Percentiles rank a stretch among this genome's conserved stretches.
Evolutionary conservation across 2,113 vertebrate species (phyloP).

Genomic region (Lamprotornis superbus): DNA sequence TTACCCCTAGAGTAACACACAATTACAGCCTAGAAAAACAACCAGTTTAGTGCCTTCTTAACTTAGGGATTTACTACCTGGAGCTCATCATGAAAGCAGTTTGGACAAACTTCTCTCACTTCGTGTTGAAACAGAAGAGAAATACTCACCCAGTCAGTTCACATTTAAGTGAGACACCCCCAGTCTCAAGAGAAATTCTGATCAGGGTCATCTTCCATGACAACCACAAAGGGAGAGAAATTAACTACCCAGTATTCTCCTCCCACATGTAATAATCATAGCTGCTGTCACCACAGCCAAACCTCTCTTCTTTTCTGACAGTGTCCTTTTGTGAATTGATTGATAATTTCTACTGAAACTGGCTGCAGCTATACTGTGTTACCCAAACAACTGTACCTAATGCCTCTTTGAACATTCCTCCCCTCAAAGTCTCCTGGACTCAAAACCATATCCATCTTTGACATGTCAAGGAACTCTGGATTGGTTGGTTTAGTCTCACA

Average conservation of each 20-base stretch:
- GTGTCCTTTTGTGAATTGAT: background rate
- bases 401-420: background rate
- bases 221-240: background rate
- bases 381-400: background rate
- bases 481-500: background rate
- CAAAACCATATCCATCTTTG: background rate
- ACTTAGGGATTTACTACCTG: background rate
- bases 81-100: background rate
- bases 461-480: background rate
- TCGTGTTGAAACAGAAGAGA: fast-evolving
- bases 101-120: background rate
- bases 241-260: background rate
- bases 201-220: background rate
- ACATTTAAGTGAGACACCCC: background rate
- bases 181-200: background rate
- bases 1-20: background rate
- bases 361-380: background rate
- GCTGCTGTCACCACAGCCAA: background rate
- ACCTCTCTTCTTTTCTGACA: background rate
- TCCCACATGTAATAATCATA: background rate
- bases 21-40: background rate
- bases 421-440: background rate
- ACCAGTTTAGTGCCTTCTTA: background rate
- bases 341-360: background rate
- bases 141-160: background rate